phyloP scores from a whole-genome alignment of 2,888 invertebrate species.

The Eilema griseolum region DNA sequence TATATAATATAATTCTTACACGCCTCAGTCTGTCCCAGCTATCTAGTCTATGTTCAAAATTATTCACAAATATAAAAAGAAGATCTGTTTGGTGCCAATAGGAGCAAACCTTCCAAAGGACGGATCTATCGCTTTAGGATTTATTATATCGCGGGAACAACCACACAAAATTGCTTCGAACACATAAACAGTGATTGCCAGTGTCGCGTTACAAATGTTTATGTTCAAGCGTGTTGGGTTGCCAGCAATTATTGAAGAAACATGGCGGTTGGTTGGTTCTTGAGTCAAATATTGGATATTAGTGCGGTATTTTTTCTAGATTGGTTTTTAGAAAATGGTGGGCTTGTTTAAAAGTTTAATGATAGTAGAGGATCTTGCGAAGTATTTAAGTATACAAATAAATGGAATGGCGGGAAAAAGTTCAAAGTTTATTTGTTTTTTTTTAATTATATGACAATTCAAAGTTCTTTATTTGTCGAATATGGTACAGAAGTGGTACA shows the following conservation, averaged over 20 bases:
- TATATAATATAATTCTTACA: too few relatives aligned
- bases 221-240: slow-evolving; percentile 56
- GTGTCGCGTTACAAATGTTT: slow-evolving; percentile 75
- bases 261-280: slow-evolving; percentile 28
- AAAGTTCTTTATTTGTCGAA: too few relatives aligned
- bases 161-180: slow-evolving; percentile 67
- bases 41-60: too few relatives aligned
- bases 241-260: slow-evolving; percentile 56
- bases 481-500: too few relatives aligned
- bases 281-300: slow-evolving; percentile 18
- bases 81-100: neutral
- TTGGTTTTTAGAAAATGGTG: neutral
- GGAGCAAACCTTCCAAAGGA: slow-evolving; percentile 45
- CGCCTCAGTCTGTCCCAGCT: too few relatives aligned
- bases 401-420: too few relatives aligned
- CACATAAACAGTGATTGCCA: slow-evolving; percentile 80
- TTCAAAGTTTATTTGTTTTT: too few relatives aligned
- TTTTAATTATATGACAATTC: too few relatives aligned
- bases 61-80: neutral
- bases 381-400: too few relatives aligned
- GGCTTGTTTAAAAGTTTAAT: too few relatives aligned
- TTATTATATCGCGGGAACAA: slow-evolving; percentile 72
- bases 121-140: slow-evolving; percentile 79
- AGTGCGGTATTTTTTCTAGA: neutral
- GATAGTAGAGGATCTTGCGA: too few relatives aligned